phyloP scores from a whole-genome alignment of 2,113 vertebrate species.

The Craseonycteris thonglongyai region DNA sequence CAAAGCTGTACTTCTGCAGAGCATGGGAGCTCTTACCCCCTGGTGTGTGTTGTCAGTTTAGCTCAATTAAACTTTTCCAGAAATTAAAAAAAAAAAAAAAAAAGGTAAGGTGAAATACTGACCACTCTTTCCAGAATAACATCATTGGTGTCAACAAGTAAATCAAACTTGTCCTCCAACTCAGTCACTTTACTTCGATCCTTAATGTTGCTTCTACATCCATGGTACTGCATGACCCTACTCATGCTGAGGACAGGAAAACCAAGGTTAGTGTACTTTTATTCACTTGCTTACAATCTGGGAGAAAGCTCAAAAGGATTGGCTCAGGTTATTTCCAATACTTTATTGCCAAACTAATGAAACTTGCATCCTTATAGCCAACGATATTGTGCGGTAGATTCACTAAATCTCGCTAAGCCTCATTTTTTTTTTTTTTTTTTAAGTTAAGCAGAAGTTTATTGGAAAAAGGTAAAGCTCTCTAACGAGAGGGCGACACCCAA shows the following conservation, averaged over 20 bases:
- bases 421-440: too few relatives aligned
- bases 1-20: too few relatives aligned
- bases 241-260: slow-evolving; percentile 87
- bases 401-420: neutral
- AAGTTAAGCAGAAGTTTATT: too few relatives aligned
- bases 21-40: too few relatives aligned
- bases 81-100: too few relatives aligned
- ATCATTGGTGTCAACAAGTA: slow-evolving; percentile 95
- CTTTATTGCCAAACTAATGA: neutral
- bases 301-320: neutral
- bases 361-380: neutral
- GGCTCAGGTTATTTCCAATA: neutral
- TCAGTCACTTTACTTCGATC: slow-evolving; percentile 86
- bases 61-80: too few relatives aligned
- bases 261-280: neutral
- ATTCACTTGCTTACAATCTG: neutral
- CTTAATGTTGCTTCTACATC: slow-evolving; percentile 86
- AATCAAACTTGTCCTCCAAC: slow-evolving; percentile 92
- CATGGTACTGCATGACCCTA: slow-evolving; percentile 92
- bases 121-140: slow-evolving; percentile 95
- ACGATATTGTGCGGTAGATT: neutral
- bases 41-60: too few relatives aligned
- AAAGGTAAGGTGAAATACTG: slow-evolving; percentile 56
- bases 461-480: too few relatives aligned
- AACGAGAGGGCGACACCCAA: too few relatives aligned